Evolutionary conservation across 2,113 vertebrate genomes (phyloP).

Genomic region (Datnioides undecimradiatus): DNA sequence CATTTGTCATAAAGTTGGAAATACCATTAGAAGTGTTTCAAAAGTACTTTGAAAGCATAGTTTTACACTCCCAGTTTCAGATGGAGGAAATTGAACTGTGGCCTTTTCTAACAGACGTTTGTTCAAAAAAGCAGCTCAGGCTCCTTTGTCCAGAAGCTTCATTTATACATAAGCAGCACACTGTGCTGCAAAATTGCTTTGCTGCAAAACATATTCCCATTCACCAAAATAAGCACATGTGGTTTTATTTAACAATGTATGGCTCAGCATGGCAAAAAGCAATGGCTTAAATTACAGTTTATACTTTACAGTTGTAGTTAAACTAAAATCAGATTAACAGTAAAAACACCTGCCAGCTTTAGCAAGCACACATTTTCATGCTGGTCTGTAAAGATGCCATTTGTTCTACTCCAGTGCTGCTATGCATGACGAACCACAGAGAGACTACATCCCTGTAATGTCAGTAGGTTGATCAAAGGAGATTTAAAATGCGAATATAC

Average conservation of each 20-base stretch:
- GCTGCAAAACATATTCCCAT: background rate
- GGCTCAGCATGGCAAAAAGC: background rate
- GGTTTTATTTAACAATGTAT: background rate
- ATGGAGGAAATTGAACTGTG: background rate
- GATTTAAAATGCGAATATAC: background rate
- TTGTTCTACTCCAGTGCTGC: background rate
- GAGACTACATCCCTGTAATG: background rate
- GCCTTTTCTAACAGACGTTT: background rate
- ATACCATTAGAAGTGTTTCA: slow-evolving; percentile 10
- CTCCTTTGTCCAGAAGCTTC: background rate
- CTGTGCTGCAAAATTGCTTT: background rate
- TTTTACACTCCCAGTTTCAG: slow-evolving; percentile 2
- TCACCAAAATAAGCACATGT: background rate
- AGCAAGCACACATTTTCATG: background rate
- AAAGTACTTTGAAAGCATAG: slow-evolving; percentile 10
- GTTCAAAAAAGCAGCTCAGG: background rate
- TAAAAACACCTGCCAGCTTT: background rate
- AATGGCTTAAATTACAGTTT: too few species aligned
- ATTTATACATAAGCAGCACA: background rate
- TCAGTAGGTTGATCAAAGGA: background rate
- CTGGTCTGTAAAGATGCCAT: background rate
- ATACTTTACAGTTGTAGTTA: background rate
- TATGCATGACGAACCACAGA: background rate
- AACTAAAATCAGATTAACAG: background rate
- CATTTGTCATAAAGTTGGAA: slow-evolving; percentile 42